Base-by-base conservation (phyloP, 1,140 invertebrate species). In the Choristoneura fumiferana region DNA sequence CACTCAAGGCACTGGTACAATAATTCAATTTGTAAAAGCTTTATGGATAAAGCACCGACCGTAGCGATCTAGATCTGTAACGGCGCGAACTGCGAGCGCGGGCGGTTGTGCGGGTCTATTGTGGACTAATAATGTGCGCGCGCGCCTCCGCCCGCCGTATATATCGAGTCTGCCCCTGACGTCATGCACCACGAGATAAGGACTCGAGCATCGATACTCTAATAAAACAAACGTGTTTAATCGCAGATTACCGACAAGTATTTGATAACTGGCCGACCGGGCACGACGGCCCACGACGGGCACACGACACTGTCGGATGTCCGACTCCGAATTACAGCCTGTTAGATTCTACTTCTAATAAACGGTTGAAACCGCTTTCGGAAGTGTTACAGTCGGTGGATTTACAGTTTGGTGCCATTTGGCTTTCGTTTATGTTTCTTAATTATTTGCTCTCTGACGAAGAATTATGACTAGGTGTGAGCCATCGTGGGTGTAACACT, bases 61-160 rank as follows among this genome's bases (percentile, higher is more conserved):
- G 59, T 55, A 63, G 63, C 43, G 43, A 55, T 53, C 49, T 57
- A 54, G 56, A 57, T 52, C 33, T 65, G 52, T 49, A n/a, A n/a
- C 13, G 22, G 29, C 60, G 62, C 60, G 61, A 69, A 67, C 63
- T 69, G 69, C 18, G 60, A 60, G 65, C 65, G 63, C 63, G 63
- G 55, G 63, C 67, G 43, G 65, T 54, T 60, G 68, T 72, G 60
- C 71, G 58, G 75, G 67, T 67, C 69, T 71, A 67, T 75, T 63
- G 60, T 68, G 60, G 43, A 75, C 73, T 73, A 63, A 66, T 71
- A 83, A 73, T 79, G 74, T 74, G 70, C 79, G 76, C 80, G 80
- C 76, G 78, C 76, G 75, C 69, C 43, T 35, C 67, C 57, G 53
- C 65, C 69, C 33, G 54, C 63, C 54, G 62, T 81, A 80, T 84